Evolutionary conservation across 1,140 invertebrate species (phyloP).

Genomic region (Meloidogyne chitwoodi): DNA sequence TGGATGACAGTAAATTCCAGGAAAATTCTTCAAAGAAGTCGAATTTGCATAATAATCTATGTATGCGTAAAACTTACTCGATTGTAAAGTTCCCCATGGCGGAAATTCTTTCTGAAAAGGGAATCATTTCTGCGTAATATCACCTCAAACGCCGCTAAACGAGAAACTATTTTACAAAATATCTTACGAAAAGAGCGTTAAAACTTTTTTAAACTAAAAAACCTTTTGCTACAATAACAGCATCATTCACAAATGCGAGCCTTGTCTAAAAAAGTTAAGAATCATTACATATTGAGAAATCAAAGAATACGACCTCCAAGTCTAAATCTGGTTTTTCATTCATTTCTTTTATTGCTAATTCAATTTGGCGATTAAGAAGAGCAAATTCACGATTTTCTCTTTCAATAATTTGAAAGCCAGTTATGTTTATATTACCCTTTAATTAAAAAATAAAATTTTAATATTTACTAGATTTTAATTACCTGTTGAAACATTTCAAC

Average conservation of each 20-base stretch:
- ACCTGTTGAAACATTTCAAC: conserved; percentile 58
- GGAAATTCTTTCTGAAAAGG: conserved; percentile 56
- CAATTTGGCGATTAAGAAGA: conserved; percentile 23
- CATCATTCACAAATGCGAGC: conserved; percentile 57
- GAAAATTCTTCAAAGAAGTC: conserved; percentile 10
- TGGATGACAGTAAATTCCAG: conserved; percentile 56
- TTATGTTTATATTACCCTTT: conserved; percentile 62
- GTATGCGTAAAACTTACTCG: conserved; percentile 15
- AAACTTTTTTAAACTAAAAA: no score
- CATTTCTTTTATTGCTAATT: conserved; percentile 23
- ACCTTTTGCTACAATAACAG: conserved; percentile 50
- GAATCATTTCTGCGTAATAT: conserved; percentile 52
- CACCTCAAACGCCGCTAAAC: conserved; percentile 43
- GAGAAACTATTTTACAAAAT: no score
- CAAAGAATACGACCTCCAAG: conserved; percentile 31
- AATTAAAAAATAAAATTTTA: conserved; percentile 1
- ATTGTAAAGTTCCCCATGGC: conserved; percentile 56
- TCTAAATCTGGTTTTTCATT: conserved; percentile 19
- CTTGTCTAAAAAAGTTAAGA: conserved; percentile 39
- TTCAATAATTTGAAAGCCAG: conserved; percentile 60
- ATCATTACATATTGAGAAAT: conserved; percentile 4
- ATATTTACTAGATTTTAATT: not conserved
- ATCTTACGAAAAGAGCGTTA: no score
- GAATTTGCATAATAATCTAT: not conserved
- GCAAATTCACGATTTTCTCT: conserved; percentile 34